phyloP scores from a whole-genome alignment of 2,888 invertebrate genomes.

The Tetrapedia diversipes region DNA sequence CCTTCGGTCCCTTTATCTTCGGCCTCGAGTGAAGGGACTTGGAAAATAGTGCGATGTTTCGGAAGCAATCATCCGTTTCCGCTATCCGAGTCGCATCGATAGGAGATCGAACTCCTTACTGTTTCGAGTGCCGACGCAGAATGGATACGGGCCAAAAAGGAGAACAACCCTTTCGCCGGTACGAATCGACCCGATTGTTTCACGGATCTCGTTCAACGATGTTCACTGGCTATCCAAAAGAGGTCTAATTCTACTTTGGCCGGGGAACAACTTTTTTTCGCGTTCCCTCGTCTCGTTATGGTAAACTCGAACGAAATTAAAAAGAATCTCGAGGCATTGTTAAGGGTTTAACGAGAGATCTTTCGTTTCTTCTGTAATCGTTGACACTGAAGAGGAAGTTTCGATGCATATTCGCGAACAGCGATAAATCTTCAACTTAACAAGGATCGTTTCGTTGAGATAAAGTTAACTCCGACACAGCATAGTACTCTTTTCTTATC shows the following conservation, averaged over 20 bases:
- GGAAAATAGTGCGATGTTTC: conserved; percentile 68
- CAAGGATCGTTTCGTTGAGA: too few species aligned
- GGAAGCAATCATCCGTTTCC: conserved; percentile 71
- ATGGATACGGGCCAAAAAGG: conserved; percentile 60
- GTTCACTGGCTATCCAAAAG: conserved; percentile 22
- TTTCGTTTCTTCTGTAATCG: neutral
- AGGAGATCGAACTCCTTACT: conserved; percentile 58
- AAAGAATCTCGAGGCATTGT: neutral
- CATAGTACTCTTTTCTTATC: too few species aligned
- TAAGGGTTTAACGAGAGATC: neutral
- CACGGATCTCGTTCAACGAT: conserved; percentile 37
- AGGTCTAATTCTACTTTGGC: conserved; percentile 23
- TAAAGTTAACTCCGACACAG: too few species aligned
- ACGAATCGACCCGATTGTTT: conserved; percentile 30
- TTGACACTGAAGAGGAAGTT: neutral
- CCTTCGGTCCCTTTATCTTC: conserved; percentile 20
- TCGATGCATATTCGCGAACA: neutral
- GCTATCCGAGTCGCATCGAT: conserved; percentile 55
- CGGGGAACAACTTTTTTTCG: neutral
- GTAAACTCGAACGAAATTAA: neutral
- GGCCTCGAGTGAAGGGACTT: conserved; percentile 44
- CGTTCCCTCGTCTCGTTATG: neutral
- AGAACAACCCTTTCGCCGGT: conserved; percentile 13
- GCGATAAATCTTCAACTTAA: too few species aligned
- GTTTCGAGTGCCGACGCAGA: conserved; percentile 47